phyloP scores from a whole-genome alignment of 2,797 vertebrate genomes.

The Thalassophryne amazonica region DNA sequence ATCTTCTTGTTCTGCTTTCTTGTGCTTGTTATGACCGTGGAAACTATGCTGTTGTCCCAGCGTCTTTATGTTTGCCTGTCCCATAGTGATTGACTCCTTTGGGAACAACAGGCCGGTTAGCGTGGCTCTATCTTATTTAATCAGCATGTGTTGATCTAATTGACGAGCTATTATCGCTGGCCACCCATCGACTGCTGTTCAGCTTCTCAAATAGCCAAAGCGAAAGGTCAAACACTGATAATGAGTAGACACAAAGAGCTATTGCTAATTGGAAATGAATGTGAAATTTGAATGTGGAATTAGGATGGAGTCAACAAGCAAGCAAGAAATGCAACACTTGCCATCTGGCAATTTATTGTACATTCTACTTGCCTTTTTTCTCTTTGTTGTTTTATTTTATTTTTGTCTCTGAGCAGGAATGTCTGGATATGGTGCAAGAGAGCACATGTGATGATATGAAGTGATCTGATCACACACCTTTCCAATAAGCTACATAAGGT shows the following conservation, averaged over 20 bases:
- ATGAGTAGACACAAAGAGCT: constrained; percentile 61
- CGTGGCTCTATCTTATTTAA: constrained; percentile 76
- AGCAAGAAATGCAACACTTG: constrained; percentile 7
- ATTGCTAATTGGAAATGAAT: constrained; percentile 66
- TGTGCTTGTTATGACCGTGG: constrained; percentile 12
- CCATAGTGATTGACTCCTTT: constrained; percentile 34
- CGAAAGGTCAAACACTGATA: constrained; percentile 78
- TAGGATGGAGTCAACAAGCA: constrained; percentile 19
- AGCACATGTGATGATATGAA: too few relatives aligned
- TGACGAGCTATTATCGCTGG: constrained; percentile 65
- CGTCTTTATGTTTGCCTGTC: constrained; percentile 29
- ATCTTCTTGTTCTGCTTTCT: constrained; percentile 34
- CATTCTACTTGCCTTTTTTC: constrained; percentile 15
- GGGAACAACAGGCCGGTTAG: constrained; percentile 45
- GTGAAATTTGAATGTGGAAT: constrained; percentile 65
- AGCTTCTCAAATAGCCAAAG: constrained; percentile 66
- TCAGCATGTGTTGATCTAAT: constrained; percentile 70
- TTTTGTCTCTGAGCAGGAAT: constrained; percentile 17
- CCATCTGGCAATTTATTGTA: constrained; percentile 31
- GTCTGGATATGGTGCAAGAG: too few relatives aligned
- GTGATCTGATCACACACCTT: too few relatives aligned
- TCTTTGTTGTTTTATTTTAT: too few relatives aligned
- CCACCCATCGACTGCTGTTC: constrained; percentile 63
- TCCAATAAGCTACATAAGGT: too few relatives aligned
- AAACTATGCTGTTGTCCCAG: constrained; percentile 43